A percentile compares a stretch with the other conserved stretches of the same genome.
Conservation (phyloP, 2,113 vertebrate genomes). For the Hiodon tergisus region DNA sequence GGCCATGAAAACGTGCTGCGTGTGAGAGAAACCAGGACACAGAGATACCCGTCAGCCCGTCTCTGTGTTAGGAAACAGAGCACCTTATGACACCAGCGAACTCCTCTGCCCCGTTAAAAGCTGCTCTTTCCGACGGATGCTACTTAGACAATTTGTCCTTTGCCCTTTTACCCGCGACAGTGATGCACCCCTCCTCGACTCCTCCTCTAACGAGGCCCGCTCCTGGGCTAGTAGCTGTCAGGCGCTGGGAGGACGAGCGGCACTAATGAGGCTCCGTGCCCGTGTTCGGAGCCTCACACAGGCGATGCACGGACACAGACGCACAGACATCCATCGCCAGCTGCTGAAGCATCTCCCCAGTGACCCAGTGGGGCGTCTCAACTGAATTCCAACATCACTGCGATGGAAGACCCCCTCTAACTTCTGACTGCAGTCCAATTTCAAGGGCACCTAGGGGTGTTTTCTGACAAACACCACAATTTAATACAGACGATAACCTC, state of each 20-base stretch:
- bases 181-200: constrained; percentile 3
- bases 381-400: too few species aligned
- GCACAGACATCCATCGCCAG: not conserved
- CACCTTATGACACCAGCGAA: not conserved
- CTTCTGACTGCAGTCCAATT: too few species aligned
- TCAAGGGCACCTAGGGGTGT: not conserved
- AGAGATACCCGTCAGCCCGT: not conserved
- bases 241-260: not conserved
- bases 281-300: constrained; percentile 3
- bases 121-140: not conserved
- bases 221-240: not conserved
- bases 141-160: not conserved
- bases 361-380: too few species aligned
- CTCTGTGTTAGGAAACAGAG: not conserved
- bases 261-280: constrained; percentile 1
- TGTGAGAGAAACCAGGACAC: not conserved
- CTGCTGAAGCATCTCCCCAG: not conserved
- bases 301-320: not conserved
- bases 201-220: not conserved
- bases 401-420: too few species aligned
- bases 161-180: not conserved
- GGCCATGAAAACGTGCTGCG: not conserved
- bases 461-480: too few species aligned
- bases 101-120: not conserved
- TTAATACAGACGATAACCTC: too few species aligned